Conservation (phyloP, 2,113 vertebrate species). For the Garra rufa region DNA sequence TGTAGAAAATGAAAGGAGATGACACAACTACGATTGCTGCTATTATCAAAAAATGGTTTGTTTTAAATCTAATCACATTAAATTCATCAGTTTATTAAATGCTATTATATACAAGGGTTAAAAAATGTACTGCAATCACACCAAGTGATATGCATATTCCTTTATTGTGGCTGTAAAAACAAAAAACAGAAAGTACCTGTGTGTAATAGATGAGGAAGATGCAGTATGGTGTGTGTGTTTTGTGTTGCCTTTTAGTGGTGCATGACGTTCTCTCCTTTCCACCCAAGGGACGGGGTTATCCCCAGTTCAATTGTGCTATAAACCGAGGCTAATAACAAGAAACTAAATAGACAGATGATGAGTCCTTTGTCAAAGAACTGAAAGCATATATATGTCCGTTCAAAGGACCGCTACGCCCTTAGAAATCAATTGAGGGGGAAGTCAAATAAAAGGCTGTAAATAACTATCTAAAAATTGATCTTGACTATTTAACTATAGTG, state of each 20-base stretch:
- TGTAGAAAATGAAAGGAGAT: not conserved
- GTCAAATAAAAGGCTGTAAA: not conserved
- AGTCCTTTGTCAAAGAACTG: slow-evolving; percentile 2
- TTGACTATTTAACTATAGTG: not conserved
- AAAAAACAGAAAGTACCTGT: too few species aligned
- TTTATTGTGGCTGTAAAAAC: not conserved
- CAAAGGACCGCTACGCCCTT: not conserved
- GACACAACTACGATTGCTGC: not conserved
- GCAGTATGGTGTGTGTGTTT: slow-evolving; percentile 1
- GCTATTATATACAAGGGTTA: not conserved
- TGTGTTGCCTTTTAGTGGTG: slow-evolving; percentile 1
- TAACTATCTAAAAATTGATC: not conserved
- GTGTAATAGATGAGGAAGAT: not conserved
- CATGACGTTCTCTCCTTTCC: not conserved
- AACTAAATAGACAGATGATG: slow-evolving; percentile 13
- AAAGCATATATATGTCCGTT: slow-evolving; percentile 11
- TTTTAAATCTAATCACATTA: not conserved
- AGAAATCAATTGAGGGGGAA: slow-evolving; percentile 9
- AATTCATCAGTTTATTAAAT: not conserved
- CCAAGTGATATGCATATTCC: not conserved
- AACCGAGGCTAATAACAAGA: slow-evolving; percentile 26
- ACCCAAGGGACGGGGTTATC: slow-evolving; percentile 35
- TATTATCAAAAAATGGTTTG: not conserved
- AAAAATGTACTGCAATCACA: not conserved
- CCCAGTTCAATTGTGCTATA: slow-evolving; percentile 37